These are phyloP conservation scores for Gonioctena quinquepunctata DNA, from an alignment of 1,140 invertebrate genomes.

Conservation along the genomic window DNA sequence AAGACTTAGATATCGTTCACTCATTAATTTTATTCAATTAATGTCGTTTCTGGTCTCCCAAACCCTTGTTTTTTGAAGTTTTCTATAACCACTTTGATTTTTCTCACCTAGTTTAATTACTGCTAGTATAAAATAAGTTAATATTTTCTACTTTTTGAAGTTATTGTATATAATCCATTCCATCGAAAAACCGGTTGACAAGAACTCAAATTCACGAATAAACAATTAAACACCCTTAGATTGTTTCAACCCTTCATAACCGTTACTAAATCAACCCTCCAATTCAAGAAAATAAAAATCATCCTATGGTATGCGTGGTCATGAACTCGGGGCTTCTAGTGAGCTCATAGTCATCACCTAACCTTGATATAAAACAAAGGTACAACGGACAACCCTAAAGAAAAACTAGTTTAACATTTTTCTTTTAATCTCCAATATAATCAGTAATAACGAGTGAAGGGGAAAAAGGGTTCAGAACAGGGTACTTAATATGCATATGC, in stretches of 20 bases:
- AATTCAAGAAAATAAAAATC: constrained; percentile 8
- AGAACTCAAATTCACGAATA: background rate
- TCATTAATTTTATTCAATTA: too few species aligned
- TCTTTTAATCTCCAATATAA: constrained; percentile 12
- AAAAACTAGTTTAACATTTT: constrained; percentile 15
- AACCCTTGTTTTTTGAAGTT: too few species aligned
- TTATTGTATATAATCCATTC: too few species aligned
- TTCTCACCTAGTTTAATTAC: too few species aligned
- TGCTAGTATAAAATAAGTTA: too few species aligned
- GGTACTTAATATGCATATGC: constrained; percentile 29
- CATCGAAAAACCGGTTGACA: too few species aligned
- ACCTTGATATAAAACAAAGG: constrained; percentile 5
- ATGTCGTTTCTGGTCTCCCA: too few species aligned
- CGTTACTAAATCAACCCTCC: background rate
- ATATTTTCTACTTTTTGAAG: too few species aligned
- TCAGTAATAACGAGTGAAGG: background rate
- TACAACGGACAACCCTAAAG: constrained; percentile 15
- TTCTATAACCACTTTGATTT: too few species aligned
- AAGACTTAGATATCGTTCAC: too few species aligned
- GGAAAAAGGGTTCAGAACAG: background rate
- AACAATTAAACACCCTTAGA: background rate
- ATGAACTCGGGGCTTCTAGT: background rate
- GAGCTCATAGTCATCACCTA: background rate
- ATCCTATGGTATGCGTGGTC: background rate
- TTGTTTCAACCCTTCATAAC: constrained; percentile 1